These are phyloP conservation scores for Apantesis nais DNA, from an alignment of 2,888 invertebrate genomes.

Conservation along the genomic window DNA sequence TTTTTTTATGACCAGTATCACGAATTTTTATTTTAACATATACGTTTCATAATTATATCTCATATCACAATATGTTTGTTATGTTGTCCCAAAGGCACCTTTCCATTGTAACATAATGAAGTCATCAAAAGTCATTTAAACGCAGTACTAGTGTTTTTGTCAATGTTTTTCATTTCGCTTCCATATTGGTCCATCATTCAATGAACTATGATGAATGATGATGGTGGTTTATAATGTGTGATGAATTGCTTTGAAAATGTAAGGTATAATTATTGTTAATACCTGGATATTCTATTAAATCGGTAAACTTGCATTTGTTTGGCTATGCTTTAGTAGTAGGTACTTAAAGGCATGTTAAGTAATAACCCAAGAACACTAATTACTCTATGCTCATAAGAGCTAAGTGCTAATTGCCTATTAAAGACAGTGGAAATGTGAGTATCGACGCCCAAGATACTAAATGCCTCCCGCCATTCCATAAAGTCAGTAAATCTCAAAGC, in stretches of 20 bases:
- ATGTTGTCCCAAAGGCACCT: no score
- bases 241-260: constrained; percentile 26
- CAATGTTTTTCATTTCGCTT: constrained; percentile 15
- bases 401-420: not conserved
- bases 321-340: not conserved
- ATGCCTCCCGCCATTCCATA: not conserved
- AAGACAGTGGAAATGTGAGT: not conserved
- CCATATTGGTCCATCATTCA: constrained; percentile 27
- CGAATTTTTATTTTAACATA: no score
- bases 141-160: not conserved
- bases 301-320: not conserved
- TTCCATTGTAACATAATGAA: no score
- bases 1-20: no score
- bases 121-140: not conserved
- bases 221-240: constrained; percentile 34
- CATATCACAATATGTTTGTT: no score
- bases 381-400: not conserved
- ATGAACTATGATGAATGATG: constrained; percentile 23
- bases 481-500: not conserved
- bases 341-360: not conserved
- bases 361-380: not conserved
- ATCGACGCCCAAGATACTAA: not conserved
- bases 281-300: not conserved
- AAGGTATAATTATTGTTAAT: not conserved
- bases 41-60: no score